Percentiles rank a stretch among this genome's conserved stretches.
Evolutionary conservation across 2,888 invertebrate genomes (phyloP).

Genomic region (Macaria liturata): DNA sequence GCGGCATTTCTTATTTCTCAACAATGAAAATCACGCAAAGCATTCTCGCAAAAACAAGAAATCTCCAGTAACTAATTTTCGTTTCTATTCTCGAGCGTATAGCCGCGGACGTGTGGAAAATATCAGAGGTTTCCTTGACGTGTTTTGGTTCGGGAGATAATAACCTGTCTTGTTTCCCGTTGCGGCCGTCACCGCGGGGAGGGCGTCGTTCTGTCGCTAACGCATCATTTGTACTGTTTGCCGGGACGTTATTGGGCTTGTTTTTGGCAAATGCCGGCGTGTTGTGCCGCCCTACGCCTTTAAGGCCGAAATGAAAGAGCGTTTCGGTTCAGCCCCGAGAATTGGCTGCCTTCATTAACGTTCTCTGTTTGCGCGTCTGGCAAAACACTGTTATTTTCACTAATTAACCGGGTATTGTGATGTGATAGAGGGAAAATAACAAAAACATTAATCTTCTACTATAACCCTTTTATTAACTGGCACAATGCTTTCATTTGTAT

Average conservation of each 20-base stretch:
- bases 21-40: constrained; percentile 80
- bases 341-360: constrained; percentile 77
- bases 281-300: constrained; percentile 67
- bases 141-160: constrained; percentile 75
- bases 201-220: constrained; percentile 75
- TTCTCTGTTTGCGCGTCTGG: constrained; percentile 79
- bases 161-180: constrained; percentile 79
- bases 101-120: constrained; percentile 80
- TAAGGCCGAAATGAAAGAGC: constrained; percentile 71
- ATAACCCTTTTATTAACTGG: constrained; percentile 43
- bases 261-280: constrained; percentile 76
- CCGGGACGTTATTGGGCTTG: constrained; percentile 79
- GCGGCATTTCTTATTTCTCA: constrained; percentile 75
- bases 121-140: constrained; percentile 71
- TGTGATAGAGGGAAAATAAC: constrained; percentile 65
- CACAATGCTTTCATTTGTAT: constrained; percentile 46
- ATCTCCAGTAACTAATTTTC: constrained; percentile 82
- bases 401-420: constrained; percentile 77
- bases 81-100: constrained; percentile 77
- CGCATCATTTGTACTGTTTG: constrained; percentile 80
- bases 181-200: constrained; percentile 62
- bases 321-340: constrained; percentile 66
- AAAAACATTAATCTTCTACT: constrained; percentile 60
- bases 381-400: constrained; percentile 76
- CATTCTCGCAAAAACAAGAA: constrained; percentile 75